phyloP scores from a whole-genome alignment of 2,113 vertebrate genomes.

The Psittacus erithacus region DNA sequence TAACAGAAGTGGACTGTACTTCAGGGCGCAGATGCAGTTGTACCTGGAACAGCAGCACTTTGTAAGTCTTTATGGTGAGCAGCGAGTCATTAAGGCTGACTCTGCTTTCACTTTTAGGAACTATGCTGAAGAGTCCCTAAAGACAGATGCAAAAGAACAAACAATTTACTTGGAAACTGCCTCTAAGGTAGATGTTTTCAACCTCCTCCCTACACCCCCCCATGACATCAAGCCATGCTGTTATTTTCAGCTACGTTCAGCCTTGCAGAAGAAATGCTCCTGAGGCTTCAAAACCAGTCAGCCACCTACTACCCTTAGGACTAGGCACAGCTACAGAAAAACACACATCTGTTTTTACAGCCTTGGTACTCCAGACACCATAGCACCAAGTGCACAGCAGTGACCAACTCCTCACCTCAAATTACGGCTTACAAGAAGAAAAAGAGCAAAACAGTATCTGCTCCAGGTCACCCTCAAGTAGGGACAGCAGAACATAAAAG shows the following conservation, averaged over 20 bases:
- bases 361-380: not conserved
- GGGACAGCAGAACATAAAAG: not conserved
- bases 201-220: not conserved
- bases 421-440: not conserved
- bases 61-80: not conserved
- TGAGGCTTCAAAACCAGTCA: not conserved
- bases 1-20: not conserved
- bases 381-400: not conserved
- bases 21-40: not conserved
- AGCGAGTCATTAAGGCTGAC: not conserved
- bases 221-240: not conserved
- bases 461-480: not conserved
- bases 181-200: not conserved
- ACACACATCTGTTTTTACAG: not conserved
- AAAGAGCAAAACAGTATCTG: not conserved
- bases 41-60: not conserved
- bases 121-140: not conserved
- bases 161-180: not conserved
- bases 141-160: not conserved
- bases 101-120: not conserved
- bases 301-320: not conserved
- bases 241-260: not conserved
- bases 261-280: not conserved
- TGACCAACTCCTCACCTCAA: not conserved
- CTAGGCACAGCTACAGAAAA: not conserved